These are phyloP conservation scores for Nixonia krombeini DNA, from an alignment of 1,140 invertebrate genomes.

Conservation along the genomic window DNA sequence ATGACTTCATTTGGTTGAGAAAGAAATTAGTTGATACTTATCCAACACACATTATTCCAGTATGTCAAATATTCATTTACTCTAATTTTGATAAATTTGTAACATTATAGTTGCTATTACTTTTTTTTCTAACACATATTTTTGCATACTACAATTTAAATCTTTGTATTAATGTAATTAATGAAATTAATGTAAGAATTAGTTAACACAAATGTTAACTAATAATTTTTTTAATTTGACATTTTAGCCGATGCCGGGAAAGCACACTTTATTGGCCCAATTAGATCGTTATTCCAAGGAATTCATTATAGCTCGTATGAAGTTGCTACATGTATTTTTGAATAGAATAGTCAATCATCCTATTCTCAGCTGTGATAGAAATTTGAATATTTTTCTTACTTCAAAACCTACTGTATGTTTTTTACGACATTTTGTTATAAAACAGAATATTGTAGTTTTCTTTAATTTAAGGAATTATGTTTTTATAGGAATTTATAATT, in stretches of 20 bases:
- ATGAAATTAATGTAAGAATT: no score
- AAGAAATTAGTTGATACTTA: slow-evolving; percentile 78
- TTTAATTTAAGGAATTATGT: not conserved
- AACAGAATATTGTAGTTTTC: slow-evolving; percentile 2
- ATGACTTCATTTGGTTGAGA: slow-evolving; percentile 83
- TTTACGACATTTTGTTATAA: no score
- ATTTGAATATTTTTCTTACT: slow-evolving; percentile 79
- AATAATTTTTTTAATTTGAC: no score
- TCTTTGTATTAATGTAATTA: slow-evolving; percentile 3
- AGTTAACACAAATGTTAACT: no score
- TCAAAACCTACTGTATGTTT: slow-evolving; percentile 76
- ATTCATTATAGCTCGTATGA: slow-evolving; percentile 80
- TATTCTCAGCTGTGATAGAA: slow-evolving; percentile 80
- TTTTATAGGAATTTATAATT: slow-evolving; percentile 76
- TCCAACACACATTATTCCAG: slow-evolving; percentile 80
- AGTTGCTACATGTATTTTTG: slow-evolving; percentile 80
- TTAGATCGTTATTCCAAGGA: slow-evolving; percentile 83
- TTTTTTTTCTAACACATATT: no score
- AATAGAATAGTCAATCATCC: slow-evolving; percentile 78
- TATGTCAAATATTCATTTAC: slow-evolving; percentile 59
- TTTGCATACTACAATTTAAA: no score
- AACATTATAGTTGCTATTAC: no score
- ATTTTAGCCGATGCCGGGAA: slow-evolving; percentile 80
- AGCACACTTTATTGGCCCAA: slow-evolving; percentile 80
- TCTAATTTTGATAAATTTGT: no score